These are phyloP conservation scores for Doryteuthis pealeii DNA, from an alignment of 1,140 invertebrate genomes.

Conservation along the genomic window DNA sequence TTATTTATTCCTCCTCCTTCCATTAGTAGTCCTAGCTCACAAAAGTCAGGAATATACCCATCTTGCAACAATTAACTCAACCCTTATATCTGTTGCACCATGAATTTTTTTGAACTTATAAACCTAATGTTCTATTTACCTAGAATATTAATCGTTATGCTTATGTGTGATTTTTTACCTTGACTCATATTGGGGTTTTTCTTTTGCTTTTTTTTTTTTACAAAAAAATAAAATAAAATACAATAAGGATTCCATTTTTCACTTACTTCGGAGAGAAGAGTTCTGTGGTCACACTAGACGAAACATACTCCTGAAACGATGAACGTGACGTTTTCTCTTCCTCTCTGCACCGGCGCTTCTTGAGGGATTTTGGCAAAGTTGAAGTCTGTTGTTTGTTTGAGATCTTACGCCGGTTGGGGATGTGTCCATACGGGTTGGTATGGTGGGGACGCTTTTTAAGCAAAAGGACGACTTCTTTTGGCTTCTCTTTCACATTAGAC, in stretches of 20 bases:
- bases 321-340: conserved; percentile 35
- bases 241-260: background rate
- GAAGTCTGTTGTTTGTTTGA: conserved; percentile 41
- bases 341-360: conserved; percentile 48
- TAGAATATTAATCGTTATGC: too few relatives aligned
- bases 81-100: too few relatives aligned
- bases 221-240: too few relatives aligned
- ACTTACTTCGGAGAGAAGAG: conserved; percentile 36
- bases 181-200: too few relatives aligned
- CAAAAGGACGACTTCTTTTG: conserved; percentile 78
- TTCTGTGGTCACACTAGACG: conserved; percentile 34
- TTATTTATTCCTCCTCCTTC: too few relatives aligned
- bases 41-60: too few relatives aligned
- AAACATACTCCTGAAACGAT: conserved; percentile 49
- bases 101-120: too few relatives aligned
- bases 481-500: conserved; percentile 74
- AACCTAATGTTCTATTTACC: too few relatives aligned
- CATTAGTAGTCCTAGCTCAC: too few relatives aligned
- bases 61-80: too few relatives aligned
- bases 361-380: conserved; percentile 51
- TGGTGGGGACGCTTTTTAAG: conserved; percentile 82
- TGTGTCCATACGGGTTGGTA: conserved; percentile 79
- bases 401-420: conserved; percentile 53
- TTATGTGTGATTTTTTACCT: too few relatives aligned
- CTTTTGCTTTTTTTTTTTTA: too few relatives aligned